Evolutionary conservation across 2,113 vertebrate species (phyloP).

Genomic region (Sialia sialis): DNA sequence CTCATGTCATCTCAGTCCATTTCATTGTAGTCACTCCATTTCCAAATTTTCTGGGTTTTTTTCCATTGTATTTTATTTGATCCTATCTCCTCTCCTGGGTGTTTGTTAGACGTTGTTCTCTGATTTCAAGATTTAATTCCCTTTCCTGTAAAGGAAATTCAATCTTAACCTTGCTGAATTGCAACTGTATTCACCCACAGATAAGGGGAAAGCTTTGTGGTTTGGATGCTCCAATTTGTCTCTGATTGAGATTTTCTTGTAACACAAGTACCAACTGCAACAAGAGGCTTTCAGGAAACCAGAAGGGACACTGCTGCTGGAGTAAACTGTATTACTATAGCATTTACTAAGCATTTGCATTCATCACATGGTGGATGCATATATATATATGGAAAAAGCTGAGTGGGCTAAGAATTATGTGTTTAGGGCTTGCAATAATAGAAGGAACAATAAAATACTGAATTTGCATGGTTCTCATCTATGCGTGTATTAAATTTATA

Average conservation of each 20-base stretch:
- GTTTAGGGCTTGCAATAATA: neutral
- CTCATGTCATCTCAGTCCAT: too few species aligned
- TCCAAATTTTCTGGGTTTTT: too few species aligned
- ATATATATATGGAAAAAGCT: rapidly evolving
- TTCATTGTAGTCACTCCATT: too few species aligned
- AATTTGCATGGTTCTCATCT: neutral
- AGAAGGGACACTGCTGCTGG: neutral
- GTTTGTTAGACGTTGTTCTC: too few species aligned
- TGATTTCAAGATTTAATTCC: too few species aligned
- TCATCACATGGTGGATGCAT: neutral
- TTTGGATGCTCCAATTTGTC: neutral
- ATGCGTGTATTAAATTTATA: rapidly evolving
- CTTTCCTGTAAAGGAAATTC: too few species aligned
- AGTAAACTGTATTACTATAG: neutral
- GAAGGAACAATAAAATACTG: neutral
- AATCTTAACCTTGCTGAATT: neutral
- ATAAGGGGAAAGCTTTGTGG: neutral
- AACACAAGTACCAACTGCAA: rapidly evolving
- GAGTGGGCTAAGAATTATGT: neutral
- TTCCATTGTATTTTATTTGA: too few species aligned
- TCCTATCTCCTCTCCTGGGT: too few species aligned
- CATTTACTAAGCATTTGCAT: neutral
- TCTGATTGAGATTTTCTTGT: neutral
- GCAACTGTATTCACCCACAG: neutral
- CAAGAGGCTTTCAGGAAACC: neutral